Evolutionary conservation across 2,797 vertebrate species (phyloP).

Genomic region (Urocyon cinereoargenteus): DNA sequence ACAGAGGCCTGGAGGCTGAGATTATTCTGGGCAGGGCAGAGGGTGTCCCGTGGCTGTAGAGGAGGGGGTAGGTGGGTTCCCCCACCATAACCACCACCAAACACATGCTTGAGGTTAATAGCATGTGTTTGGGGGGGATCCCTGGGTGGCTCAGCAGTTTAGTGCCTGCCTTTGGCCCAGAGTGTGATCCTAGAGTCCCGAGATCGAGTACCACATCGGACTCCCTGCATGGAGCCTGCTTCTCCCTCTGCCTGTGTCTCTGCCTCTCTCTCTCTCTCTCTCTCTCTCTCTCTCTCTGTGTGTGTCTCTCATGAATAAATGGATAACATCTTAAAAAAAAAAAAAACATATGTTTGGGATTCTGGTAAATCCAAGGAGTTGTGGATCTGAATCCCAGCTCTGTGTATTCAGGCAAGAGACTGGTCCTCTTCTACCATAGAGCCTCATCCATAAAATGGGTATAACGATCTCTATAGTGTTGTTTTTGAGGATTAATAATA

Average conservation of each 20-base stretch:
- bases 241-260: too few species aligned
- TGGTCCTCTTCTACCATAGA: neutral
- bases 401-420: neutral
- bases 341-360: neutral
- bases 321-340: too few species aligned
- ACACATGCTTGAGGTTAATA: neutral
- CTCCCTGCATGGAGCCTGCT: too few species aligned
- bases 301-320: too few species aligned
- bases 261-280: too few species aligned
- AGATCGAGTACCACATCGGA: too few species aligned
- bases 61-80: neutral
- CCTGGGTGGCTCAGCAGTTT: too few species aligned
- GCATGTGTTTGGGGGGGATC: neutral
- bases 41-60: neutral
- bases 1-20: neutral
- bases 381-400: neutral
- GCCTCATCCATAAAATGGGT: neutral
- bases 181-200: too few species aligned
- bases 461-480: neutral
- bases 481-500: neutral
- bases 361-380: neutral
- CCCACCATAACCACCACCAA: fast-evolving
- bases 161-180: too few species aligned
- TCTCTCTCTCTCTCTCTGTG: too few species aligned
- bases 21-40: neutral